Evolutionary conservation across 1,140 invertebrate genomes (phyloP), one percentile per base, ranked within the genome.

Genomic region (Drosophila leontia): DNA sequence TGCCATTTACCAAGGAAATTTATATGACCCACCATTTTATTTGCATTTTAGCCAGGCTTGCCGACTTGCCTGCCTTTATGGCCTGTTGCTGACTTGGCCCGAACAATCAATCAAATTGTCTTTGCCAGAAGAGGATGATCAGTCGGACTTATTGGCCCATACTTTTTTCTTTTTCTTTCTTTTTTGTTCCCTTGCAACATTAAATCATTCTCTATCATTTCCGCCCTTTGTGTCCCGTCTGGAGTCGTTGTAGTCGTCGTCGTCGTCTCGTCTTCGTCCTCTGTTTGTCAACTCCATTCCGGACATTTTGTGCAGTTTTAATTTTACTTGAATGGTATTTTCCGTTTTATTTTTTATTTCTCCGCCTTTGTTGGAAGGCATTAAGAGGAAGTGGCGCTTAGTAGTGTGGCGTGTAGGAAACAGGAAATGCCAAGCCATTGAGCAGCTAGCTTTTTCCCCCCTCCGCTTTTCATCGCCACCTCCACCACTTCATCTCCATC

Each of bases 161-260:
- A 60, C 44, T 57, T 56, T 56, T 56, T 42, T 51, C 8, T 53
- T 26, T 41, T 5, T 11, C 23, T 37, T 7, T 63, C 17, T 34
- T 34, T 23, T 15, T 6, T 56, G 8, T 39, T 44, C 7, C 7
- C 19, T 32, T 39, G 84, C 71, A 88, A 87, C 84, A 87, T 87
- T 87, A 87, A 87, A 88, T 84, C 84, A 88, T 80, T 88, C 82
- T 87, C 84, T 84, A 88, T 87, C 77, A 88, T 83, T 88, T 87
- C 84, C 84, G 84, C 42, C 61, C 79, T 87, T 88, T 82, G 57
- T 74, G 53, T 61, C 41, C 48, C 65, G 60, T 68, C 74, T 70
- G 71, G 61, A 65, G 75, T 86, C 64, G 68, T 29, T 29, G 12
- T 61, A 17, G 8, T 37, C 45, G 35, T 26, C 35, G 17, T 1